Base-by-base conservation (phyloP, 2,888 invertebrate genomes). In the Incurvaria masculella region DNA sequence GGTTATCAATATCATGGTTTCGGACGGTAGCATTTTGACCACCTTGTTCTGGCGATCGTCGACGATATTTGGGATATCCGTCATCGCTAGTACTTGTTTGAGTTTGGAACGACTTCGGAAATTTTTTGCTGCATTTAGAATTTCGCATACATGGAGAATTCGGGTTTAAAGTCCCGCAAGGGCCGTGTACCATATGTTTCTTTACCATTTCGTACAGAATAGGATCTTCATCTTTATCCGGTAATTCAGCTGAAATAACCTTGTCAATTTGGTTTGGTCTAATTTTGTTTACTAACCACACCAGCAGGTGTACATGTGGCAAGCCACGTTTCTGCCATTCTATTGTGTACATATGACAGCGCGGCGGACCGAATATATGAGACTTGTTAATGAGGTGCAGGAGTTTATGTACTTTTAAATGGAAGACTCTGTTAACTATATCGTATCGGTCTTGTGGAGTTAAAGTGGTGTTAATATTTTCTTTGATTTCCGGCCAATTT, bases 21-120 rank as follows among this genome's bases (percentile, higher is more conserved):
- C 47, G 42, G 10, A 43, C 52, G 52, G 54, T 55, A 47, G 51
- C 52, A 45, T 52, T 55, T 27, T 48, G 49, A 19, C 59, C 58
- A 5, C 53, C 55, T 21, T 59, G 52, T 45, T 20, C 57, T 45
- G 56, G 55, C 41, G 58, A 26, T 52, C 59, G 50, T 2, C 57
- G 46, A 5, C 59, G 47, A 45, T 61, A 61, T 46, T 52, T 2
- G 1, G 61, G 60, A 50, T 63, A 64, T 1, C 61, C 60, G 2
- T 61, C 51, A 17, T 59, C 56, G 20, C 51, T 53, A 20, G 53
- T 53, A 17, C 46, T 33, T 23, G 57, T 59, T 20, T 61, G 57
- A 49, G 51, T 56, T 21, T 54, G n/a, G n/a, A 60, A 48, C 4
- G 44, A 5, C 20, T 47, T 46, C 8, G 59, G 59, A 53, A 51